Percentiles rank a stretch among this genome's conserved stretches.
Evolutionary conservation across 2,888 invertebrate species (phyloP).

Genomic region (Spilarctia lutea): DNA sequence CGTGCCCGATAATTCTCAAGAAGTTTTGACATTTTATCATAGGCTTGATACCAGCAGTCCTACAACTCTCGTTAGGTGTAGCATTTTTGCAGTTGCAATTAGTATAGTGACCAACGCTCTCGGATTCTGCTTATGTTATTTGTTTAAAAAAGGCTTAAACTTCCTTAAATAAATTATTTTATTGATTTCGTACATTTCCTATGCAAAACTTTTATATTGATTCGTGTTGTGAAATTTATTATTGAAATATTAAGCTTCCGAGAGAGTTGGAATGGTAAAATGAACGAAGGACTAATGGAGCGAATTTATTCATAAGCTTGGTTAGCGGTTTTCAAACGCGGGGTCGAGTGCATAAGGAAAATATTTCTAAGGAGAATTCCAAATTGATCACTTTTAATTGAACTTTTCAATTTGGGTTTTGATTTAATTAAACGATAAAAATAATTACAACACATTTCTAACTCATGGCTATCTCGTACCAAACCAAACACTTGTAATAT

Average conservation of each 20-base stretch:
- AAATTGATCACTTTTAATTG: not conserved
- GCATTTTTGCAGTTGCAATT: too few relatives aligned
- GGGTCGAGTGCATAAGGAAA: conserved; percentile 29
- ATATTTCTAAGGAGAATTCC: not conserved
- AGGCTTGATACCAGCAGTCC: too few relatives aligned
- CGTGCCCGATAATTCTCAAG: not conserved
- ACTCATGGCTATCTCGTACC: not conserved
- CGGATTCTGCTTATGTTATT: too few relatives aligned
- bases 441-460: not conserved
- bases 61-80: not conserved
- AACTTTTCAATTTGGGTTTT: not conserved
- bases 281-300: conserved; percentile 36
- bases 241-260: not conserved
- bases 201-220: conserved; percentile 2
- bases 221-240: not conserved
- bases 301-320: conserved; percentile 43
- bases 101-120: too few relatives aligned
- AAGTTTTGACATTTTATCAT: too few relatives aligned
- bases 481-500: too few relatives aligned
- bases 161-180: not conserved
- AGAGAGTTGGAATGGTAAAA: conserved; percentile 24
- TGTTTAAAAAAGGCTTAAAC: too few relatives aligned
- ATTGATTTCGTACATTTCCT: conserved; percentile 8
- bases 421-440: not conserved
- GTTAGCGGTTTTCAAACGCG: conserved; percentile 31